These are phyloP conservation scores for Aleiodes alternator DNA, from an alignment of 2,888 invertebrate genomes.

Conservation along the genomic window DNA sequence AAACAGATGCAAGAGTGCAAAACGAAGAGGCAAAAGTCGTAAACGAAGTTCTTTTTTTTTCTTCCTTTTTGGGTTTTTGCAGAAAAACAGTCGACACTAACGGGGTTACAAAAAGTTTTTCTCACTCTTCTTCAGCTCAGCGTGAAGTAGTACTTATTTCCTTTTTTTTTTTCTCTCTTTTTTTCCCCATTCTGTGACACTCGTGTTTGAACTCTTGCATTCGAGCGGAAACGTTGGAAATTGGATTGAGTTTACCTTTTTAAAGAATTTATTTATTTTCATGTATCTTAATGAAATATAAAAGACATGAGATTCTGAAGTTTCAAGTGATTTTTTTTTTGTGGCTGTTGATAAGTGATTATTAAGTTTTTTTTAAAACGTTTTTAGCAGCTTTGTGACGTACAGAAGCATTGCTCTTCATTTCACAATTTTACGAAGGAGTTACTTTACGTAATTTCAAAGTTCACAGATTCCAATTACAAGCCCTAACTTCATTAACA, in stretches of 20 bases:
- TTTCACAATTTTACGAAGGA: no score
- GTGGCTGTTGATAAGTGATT: no score
- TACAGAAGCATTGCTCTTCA: no score
- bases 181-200: constrained; percentile 16
- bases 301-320: no score
- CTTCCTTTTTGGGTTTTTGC: constrained; percentile 27
- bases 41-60: constrained; percentile 41
- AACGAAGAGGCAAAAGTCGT: constrained; percentile 43
- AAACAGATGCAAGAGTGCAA: constrained; percentile 33
- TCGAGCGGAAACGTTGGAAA: constrained; percentile 14
- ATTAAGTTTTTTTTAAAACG: no score
- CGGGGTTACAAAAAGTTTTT: constrained; percentile 51
- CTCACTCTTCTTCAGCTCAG: constrained; percentile 15
- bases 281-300: no score
- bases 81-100: constrained; percentile 36
- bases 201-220: constrained; percentile 26
- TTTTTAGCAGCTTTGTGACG: no score
- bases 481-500: no score
- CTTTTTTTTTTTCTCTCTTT: background rate
- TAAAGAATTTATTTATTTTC: no score
- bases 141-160: background rate
- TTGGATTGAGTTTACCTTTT: constrained; percentile 1
- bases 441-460: no score
- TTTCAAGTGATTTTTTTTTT: no score
- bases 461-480: no score